Base-by-base conservation (phyloP, 1,140 invertebrate species). In the Gryon sp. region DNA sequence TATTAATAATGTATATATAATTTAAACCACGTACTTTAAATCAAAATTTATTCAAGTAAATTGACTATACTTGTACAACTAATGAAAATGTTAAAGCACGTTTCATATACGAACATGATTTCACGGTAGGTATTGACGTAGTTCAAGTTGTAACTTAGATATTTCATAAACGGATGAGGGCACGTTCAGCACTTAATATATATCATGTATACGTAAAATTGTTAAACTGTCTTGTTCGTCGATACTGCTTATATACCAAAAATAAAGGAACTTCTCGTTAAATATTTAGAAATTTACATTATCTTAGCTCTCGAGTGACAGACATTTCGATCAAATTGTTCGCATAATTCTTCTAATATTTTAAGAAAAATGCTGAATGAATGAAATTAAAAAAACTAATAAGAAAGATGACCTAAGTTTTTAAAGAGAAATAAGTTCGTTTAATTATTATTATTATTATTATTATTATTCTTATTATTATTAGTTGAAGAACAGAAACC, bases 111-210 rank as follows among this genome's bases (percentile, higher is more conserved):
- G 30, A 28, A 38, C 36, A 38, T 38, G 57, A 62, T 40, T 34
- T 9, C 15, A 38, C 9, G 43, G 26, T 15, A 6, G 22, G 19
- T 62, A 62, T 62, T 22, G 57, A 50, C 32, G 12, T 36, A 24
- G 48, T 62, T 62, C 16, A 28, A 62, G 57, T 40, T 62, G 57
- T 48, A 48, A n/a, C 57, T 26, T 24, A 22, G 43, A 62, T 62
- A 24, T 50, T 45, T 62, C 43, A 62, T 62, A 48, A 16, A 62
- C 32, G 43, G 28, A 62, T 40, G 50, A 48, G 43, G 32, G 32
- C 57, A 62, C 57, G 57, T 62, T 62, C 43, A 12, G 38, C 26
- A 43, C 16, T 43, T 30, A n/a, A 32, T 62, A n/a, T 38, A 62
- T 48, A 48, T 19, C 26, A n/a, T n/a, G n/a, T n/a, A 8, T 52